Conservation (phyloP, 2,797 vertebrate species). For the Sebastes vulpes region DNA sequence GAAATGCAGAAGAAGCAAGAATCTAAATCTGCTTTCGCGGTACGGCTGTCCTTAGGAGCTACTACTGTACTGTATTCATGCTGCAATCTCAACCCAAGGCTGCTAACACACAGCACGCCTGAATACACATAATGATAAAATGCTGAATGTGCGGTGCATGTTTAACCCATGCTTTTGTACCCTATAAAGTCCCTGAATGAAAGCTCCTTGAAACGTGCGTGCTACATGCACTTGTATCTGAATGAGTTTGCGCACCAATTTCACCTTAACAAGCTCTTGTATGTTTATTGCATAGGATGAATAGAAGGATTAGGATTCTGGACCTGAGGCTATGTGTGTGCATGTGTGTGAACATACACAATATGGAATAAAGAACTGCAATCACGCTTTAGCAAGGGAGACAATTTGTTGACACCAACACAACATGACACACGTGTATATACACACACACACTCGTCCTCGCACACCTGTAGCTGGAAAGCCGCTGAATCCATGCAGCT, state of each 20-base stretch:
- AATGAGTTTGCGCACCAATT: background rate
- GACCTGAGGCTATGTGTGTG: background rate
- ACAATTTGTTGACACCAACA: background rate
- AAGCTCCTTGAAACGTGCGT: background rate
- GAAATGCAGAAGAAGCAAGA: slow-evolving; percentile 3
- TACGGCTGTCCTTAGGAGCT: background rate
- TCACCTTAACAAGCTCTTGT: slow-evolving; percentile 13
- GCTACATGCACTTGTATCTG: background rate
- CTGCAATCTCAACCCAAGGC: background rate
- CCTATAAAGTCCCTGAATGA: background rate
- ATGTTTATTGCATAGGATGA: background rate
- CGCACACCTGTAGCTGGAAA: slow-evolving; percentile 7
- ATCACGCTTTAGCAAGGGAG: background rate
- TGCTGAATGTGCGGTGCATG: background rate
- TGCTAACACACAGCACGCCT: background rate
- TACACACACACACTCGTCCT: background rate
- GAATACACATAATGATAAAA: background rate
- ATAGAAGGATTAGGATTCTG: slow-evolving; percentile 17
- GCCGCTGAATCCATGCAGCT: background rate
- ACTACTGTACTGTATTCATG: background rate
- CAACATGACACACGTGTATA: background rate
- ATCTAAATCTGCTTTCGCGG: background rate
- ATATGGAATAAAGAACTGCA: background rate
- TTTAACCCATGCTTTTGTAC: background rate
- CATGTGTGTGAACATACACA: background rate